A percentile compares a stretch with the other conserved stretches of the same genome.
Conservation (phyloP, 2,888 invertebrate genomes). For the Tenodera sinensis region DNA sequence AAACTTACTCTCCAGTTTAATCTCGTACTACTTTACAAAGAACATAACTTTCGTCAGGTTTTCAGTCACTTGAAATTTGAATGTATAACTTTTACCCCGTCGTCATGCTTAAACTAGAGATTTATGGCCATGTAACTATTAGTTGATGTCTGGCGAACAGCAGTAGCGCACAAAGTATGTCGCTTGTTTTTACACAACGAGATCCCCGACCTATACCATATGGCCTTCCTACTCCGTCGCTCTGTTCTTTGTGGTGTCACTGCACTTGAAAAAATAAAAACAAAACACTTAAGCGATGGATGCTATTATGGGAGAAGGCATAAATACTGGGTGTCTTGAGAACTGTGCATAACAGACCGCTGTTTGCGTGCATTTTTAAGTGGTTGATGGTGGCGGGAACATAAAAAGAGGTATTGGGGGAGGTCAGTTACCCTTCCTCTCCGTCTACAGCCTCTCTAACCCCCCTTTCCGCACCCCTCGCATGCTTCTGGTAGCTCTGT, state of each 20-base stretch:
- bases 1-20: too few species aligned
- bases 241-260: not conserved
- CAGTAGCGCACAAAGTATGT: too few species aligned
- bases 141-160: too few species aligned
- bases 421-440: constrained; percentile 18
- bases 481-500: not conserved
- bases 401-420: constrained; percentile 12
- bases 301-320: constrained; percentile 1
- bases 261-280: not conserved
- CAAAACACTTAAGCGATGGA: not conserved
- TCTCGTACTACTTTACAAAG: too few species aligned
- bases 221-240: not conserved
- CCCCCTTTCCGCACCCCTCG: not conserved
- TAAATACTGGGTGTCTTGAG: constrained; percentile 4
- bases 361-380: constrained; percentile 1
- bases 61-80: too few species aligned
- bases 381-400: not conserved
- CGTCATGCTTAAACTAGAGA: too few species aligned
- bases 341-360: not conserved
- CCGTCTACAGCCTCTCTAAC: not conserved
- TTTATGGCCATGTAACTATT: too few species aligned
- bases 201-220: not conserved
- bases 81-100: too few species aligned
- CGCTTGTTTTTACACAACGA: too few species aligned
- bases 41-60: too few species aligned